These are phyloP conservation scores for Antheraea assamensis DNA, from an alignment of 2,888 invertebrate genomes.

Conservation along the genomic window DNA sequence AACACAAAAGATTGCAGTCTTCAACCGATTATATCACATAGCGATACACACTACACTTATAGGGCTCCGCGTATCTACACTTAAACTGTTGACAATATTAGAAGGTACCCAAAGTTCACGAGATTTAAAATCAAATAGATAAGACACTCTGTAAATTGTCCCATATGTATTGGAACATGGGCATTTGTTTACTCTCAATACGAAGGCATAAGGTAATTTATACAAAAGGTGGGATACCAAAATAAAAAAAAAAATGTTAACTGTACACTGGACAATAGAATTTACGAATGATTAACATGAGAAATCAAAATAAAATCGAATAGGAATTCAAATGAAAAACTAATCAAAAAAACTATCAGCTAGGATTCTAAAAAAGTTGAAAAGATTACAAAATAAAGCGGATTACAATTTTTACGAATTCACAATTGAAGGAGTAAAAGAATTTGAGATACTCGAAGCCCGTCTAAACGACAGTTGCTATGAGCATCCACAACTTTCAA, in stretches of 20 bases:
- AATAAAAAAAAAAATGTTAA: not conserved
- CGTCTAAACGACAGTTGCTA: constrained; percentile 67
- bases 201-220: not conserved
- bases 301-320: no score
- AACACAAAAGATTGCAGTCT: constrained; percentile 73
- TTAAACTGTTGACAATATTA: not conserved
- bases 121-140: not conserved
- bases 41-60: constrained; percentile 59
- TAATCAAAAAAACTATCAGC: no score
- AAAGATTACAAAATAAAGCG: no score
- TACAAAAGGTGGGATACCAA: not conserved
- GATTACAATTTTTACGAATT: no score
- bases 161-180: not conserved
- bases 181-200: no score
- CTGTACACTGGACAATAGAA: no score
- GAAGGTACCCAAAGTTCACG: not conserved
- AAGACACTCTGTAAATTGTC: not conserved
- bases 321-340: no score
- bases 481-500: constrained; percentile 96
- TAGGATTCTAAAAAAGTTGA: no score
- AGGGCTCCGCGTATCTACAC: constrained; percentile 44
- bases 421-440: not conserved
- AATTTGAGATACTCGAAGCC: constrained; percentile 44
- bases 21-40: constrained; percentile 75
- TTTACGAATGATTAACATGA: no score